These are phyloP conservation scores for Zingel zingel DNA, from an alignment of 2,113 vertebrate species.

Conservation along the genomic window DNA sequence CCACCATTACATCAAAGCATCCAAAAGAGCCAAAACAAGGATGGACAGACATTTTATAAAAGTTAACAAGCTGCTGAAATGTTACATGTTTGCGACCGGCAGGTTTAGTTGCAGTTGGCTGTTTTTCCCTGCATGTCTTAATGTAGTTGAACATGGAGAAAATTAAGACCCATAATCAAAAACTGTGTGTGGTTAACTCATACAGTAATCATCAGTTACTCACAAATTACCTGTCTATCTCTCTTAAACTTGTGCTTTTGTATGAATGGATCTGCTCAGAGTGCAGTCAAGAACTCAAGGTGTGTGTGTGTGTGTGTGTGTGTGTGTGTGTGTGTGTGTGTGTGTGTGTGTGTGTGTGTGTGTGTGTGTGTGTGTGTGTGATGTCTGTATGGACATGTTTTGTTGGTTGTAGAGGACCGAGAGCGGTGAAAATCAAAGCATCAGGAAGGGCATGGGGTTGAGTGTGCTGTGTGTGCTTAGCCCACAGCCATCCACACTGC, in stretches of 20 bases:
- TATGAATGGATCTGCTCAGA: conserved; percentile 24
- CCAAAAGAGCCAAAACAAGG: not conserved
- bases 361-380: conserved; percentile 15
- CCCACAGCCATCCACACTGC: conserved; percentile 66
- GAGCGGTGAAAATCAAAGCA: conserved; percentile 66
- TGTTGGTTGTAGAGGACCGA: conserved; percentile 36
- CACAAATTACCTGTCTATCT: not conserved
- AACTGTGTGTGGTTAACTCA: conserved; percentile 49
- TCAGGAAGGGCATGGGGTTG: conserved; percentile 69
- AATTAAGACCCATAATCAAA: conserved; percentile 52
- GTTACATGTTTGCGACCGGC: not conserved
- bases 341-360: conserved; percentile 1
- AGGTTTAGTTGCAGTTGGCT: not conserved
- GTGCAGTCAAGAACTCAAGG: not conserved
- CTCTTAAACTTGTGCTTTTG: conserved; percentile 4
- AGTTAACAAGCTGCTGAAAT: conserved; percentile 9
- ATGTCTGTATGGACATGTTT: conserved; percentile 42
- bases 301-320: not conserved
- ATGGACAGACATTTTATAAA: not conserved
- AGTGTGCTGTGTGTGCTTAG: conserved; percentile 63
- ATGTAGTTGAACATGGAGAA: conserved; percentile 33
- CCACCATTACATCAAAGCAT: not conserved
- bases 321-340: conserved; percentile 7
- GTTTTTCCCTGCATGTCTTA: not conserved
- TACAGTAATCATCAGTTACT: conserved; percentile 32